Evolutionary conservation across 2,888 invertebrate species (phyloP).

Genomic region (Lymantria monacha): DNA sequence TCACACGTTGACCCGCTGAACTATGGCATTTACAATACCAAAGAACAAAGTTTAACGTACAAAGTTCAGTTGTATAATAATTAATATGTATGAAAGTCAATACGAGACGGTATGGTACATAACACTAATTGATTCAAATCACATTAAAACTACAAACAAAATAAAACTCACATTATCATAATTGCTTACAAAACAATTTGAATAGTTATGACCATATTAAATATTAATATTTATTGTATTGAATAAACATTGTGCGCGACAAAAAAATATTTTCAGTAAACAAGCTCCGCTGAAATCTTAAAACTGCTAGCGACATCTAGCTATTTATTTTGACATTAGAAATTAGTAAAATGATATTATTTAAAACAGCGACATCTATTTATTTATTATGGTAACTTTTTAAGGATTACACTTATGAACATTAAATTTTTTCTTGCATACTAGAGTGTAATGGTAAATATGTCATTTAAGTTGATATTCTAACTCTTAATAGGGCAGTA

Average conservation of each 20-base stretch:
- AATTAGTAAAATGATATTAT: background rate
- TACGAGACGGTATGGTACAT: background rate
- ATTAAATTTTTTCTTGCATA: too few relatives aligned
- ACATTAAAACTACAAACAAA: slow-evolving; percentile 1
- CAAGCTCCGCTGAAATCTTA: slow-evolving; percentile 5
- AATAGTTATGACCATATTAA: background rate
- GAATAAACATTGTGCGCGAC: slow-evolving; percentile 5
- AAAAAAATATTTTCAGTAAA: slow-evolving; percentile 5
- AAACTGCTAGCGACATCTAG: slow-evolving; percentile 46
- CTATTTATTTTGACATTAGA: background rate
- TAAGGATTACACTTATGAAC: background rate
- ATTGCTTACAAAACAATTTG: background rate
- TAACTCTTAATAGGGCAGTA: too few relatives aligned
- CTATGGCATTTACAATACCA: background rate
- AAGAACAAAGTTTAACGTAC: background rate
- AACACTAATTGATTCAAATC: slow-evolving; percentile 8
- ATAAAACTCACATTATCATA: background rate
- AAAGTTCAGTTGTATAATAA: background rate
- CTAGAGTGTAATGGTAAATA: too few relatives aligned
- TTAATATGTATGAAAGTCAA: background rate
- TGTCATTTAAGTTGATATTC: too few relatives aligned
- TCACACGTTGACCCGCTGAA: slow-evolving; percentile 17
- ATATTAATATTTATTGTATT: background rate
- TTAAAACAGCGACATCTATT: slow-evolving; percentile 16
- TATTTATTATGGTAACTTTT: background rate